Evolutionary conservation across 2,797 vertebrate species (phyloP).

Genomic region (Oreochromis mossambicus): DNA sequence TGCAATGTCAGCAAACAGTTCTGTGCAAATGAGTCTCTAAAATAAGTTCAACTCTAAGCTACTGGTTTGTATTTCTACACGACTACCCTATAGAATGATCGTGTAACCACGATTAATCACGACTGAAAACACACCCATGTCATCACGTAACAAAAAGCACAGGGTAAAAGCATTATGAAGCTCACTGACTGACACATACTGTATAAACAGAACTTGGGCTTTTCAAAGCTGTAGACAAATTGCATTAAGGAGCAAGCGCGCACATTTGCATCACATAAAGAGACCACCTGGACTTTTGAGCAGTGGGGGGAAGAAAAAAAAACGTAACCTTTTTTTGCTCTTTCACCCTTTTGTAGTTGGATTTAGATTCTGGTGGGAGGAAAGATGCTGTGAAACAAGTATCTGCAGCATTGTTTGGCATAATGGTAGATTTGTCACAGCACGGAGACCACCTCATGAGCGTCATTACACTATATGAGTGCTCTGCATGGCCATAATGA

Average conservation of each 20-base stretch:
- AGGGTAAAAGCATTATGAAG: neutral
- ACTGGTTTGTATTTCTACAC: neutral
- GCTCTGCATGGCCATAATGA: slow-evolving; percentile 9
- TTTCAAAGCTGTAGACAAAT: neutral
- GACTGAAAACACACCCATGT: neutral
- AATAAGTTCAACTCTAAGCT: neutral
- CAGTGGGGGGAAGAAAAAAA: neutral
- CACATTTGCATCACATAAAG: neutral
- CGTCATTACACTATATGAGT: neutral
- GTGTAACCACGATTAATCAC: neutral
- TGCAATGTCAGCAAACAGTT: neutral
- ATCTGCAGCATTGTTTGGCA: neutral
- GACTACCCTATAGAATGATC: neutral
- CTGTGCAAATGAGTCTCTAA: neutral
- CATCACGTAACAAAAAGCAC: neutral
- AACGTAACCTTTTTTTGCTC: neutral
- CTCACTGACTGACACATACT: neutral
- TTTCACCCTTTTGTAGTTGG: neutral
- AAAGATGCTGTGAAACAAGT: neutral
- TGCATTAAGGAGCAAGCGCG: neutral
- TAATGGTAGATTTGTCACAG: neutral
- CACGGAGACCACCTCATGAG: neutral
- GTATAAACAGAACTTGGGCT: neutral
- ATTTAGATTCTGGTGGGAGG: neutral
- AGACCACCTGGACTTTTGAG: neutral